phyloP scores from a whole-genome alignment of 2,113 vertebrate species.

The Hippocampus abdominalis region DNA sequence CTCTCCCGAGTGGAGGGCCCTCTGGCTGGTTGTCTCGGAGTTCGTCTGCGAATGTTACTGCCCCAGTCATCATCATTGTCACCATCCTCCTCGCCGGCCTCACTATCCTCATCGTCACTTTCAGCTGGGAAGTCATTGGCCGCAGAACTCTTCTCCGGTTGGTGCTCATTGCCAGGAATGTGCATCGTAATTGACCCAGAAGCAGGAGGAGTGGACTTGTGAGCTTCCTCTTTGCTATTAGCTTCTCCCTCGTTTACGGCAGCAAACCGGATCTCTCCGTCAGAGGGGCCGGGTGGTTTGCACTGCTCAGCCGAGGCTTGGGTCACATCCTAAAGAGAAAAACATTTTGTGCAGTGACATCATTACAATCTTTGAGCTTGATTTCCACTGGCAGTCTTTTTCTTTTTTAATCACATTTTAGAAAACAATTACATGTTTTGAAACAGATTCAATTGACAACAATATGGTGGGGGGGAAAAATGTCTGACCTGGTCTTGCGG shows the following conservation, averaged over 20 bases:
- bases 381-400: neutral
- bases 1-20: slow-evolving; percentile 59
- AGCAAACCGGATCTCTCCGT: slow-evolving; percentile 48
- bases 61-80: slow-evolving; percentile 73
- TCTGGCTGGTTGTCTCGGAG: slow-evolving; percentile 56
- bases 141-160: slow-evolving; percentile 52
- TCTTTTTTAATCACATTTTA: neutral
- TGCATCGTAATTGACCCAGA: slow-evolving; percentile 58
- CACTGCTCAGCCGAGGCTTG: slow-evolving; percentile 56
- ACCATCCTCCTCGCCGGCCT: slow-evolving; percentile 66
- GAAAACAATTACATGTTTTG: neutral
- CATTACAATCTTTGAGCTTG: neutral
- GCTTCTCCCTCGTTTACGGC: slow-evolving; percentile 43
- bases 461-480: neutral
- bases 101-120: slow-evolving; percentile 71
- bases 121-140: slow-evolving; percentile 57
- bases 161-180: slow-evolving; percentile 33
- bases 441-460: neutral
- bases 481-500: slow-evolving; percentile 63
- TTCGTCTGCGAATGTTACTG: slow-evolving; percentile 48
- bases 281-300: slow-evolving; percentile 56
- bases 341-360: slow-evolving; percentile 8
- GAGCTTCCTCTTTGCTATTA: slow-evolving; percentile 56
- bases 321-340: slow-evolving; percentile 59
- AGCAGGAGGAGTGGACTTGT: slow-evolving; percentile 53